phyloP scores from a whole-genome alignment of 2,888 invertebrate genomes.

The Arrhopalites spinosus region DNA sequence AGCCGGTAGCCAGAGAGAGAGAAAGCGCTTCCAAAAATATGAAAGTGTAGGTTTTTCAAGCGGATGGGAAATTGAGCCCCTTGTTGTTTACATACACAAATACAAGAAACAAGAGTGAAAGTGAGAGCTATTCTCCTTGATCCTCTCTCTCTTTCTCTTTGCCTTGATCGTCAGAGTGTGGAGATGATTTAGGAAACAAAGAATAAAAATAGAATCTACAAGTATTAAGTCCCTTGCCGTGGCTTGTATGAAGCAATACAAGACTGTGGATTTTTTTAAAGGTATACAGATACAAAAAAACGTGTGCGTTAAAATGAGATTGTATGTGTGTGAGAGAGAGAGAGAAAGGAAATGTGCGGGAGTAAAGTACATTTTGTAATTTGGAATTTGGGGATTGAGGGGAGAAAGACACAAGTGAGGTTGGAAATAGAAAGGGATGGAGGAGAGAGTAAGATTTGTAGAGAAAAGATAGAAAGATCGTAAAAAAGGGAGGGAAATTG shows the following conservation, averaged over 20 bases:
- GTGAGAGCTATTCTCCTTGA: neutral
- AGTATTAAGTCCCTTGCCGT: no score
- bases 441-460: neutral
- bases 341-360: neutral
- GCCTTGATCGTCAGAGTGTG: slow-evolving; percentile 9
- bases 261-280: no score
- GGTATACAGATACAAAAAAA: no score
- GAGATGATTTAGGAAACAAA: slow-evolving; percentile 8
- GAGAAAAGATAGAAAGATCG: neutral
- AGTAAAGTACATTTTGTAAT: neutral
- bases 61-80: neutral
- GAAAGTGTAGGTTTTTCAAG: neutral
- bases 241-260: neutral
- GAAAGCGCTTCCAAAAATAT: no score
- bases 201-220: slow-evolving; percentile 4
- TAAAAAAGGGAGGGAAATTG: neutral
- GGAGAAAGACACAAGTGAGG: neutral
- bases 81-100: no score
- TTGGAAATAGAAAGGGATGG: neutral
- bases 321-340: neutral
- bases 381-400: neutral
- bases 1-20: neutral
- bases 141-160: neutral
- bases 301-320: neutral
- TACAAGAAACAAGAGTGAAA: no score